These are phyloP conservation scores for Pangasius krempfi DNA, from an alignment of 2,797 vertebrate species.

Conservation along the genomic window DNA sequence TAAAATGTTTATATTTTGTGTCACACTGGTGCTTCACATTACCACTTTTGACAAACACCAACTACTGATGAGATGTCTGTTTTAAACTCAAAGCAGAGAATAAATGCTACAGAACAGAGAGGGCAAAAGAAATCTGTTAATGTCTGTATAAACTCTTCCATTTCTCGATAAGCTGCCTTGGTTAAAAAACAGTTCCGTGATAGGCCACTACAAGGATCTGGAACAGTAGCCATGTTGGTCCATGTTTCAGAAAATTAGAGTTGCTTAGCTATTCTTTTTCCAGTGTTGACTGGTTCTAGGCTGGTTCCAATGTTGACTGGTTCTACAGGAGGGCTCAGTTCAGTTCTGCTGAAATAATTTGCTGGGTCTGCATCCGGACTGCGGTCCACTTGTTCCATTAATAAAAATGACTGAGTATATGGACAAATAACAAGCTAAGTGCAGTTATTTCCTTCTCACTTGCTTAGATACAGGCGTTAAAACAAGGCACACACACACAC, in stretches of 20 bases:
- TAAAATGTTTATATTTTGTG: neutral
- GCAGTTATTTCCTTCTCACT: neutral
- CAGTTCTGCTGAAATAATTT: constrained; percentile 5
- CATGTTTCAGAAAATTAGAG: neutral
- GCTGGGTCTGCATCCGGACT: neutral
- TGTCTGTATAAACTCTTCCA: neutral
- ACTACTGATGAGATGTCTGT: neutral
- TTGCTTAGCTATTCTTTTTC: neutral
- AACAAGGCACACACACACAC: neutral
- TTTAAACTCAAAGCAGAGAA: neutral
- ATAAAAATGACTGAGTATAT: neutral
- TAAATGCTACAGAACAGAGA: too few relatives aligned
- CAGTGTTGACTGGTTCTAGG: neutral
- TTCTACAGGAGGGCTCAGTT: neutral
- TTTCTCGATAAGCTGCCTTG: neutral
- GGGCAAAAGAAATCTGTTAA: neutral
- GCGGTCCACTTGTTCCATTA: neutral
- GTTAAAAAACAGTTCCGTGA: neutral
- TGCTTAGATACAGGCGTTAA: neutral
- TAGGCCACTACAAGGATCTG: neutral
- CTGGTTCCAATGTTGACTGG: too few relatives aligned
- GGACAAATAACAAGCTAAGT: constrained; percentile 1
- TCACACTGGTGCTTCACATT: neutral
- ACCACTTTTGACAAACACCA: too few relatives aligned
- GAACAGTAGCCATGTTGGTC: neutral